Evolutionary conservation across 2,888 invertebrate genomes (phyloP), one percentile per base, ranked within the genome.

Genomic region (Philereme vetulata): DNA sequence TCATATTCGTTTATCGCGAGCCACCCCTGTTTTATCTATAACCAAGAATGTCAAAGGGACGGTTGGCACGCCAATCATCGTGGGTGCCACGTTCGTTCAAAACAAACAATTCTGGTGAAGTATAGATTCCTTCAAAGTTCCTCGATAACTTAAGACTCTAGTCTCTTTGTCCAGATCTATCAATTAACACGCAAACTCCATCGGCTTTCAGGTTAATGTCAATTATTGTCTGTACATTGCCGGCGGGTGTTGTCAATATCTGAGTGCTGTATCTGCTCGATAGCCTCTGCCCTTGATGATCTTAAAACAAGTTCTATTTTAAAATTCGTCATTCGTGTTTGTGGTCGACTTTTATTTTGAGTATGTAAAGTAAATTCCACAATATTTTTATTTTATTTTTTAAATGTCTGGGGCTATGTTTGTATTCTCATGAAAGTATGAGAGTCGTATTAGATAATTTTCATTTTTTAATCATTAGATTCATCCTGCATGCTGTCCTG

Each of bases 111-210:
- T 47, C 42, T 38, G 34, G 43, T 34, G 11, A 51, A 60, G 53
- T 65, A 54, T 43, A 53, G 34, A 55, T 58, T 66, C 52, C 55
- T 59, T 66, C 56, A 44, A 67, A 71, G 67, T 74, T 71, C 66
- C 64, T 50, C 62, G 51, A 72, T 74, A 73, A 78, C 74, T 72
- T 67, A 61, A 62, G 65, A 64, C 60, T 70, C 62, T 67, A 66
- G 73, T 75, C 76, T 73, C 72, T 68, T 77, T 78, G 79, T 81
- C 81, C 78, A 83, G 82, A 86, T 86, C 82, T 85, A 86, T 88
- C 84, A 89, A 86, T 88, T 88, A 87, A 80, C 81, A 80, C 78
- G 74, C 77, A 76, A 84, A 86, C 83, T 84, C 82, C 76, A 82
- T 85, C 78, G 81, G 79, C 78, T 82, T 86, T 84, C 81, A 85